Evolutionary conservation across 2,797 vertebrate species (phyloP), one percentile per base, ranked within the genome.

Genomic region (Gambusia yucatana): DNA sequence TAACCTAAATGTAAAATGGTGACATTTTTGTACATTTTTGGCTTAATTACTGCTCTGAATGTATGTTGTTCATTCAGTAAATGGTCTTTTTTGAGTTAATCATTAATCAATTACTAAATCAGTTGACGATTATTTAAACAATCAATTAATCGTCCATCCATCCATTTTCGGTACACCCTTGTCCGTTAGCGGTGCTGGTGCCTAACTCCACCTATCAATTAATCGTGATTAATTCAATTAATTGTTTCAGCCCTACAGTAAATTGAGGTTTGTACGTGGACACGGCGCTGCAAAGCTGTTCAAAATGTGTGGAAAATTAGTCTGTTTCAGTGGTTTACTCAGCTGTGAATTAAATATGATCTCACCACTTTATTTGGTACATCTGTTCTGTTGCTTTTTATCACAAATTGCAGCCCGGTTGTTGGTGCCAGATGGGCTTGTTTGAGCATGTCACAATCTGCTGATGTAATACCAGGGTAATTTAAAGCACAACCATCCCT

Each of bases 231-330:
- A 50, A 50, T 22, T 50, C 2, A 22, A 50, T 20, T 50, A 25
- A 9, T 50, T 7, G 48, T 50, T 9, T 50, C 20, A 50, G 20
- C 3, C 6, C 22, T 9, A 22, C 33, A 33, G 73, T 77, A 43
- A 30, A 69, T 30, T 46, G 11, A 55, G 33, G 75, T 81, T 86
- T 43, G 74, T 7, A 30, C 30, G 47, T 25, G 33, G 25, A 39
- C 44, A 67, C 48, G 39, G 16, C 11, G 14, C 4, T 47, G 69
- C 41, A 30, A 79, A 70, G 57, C 59, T 83, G 22, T 10, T 48
- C 44, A 80, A 33, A 80, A 77, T 75, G n/a, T 73, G 36, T 10
- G 20, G 63, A 22, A 41, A 67, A 67, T 13, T 3, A 11, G 9
- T 69, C 10, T 43, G 6, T 69, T 69, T 36, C 33, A 63, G 33